Evolutionary conservation across 2,888 invertebrate species (phyloP).

Genomic region (Sphaerophoria taeniata): DNA sequence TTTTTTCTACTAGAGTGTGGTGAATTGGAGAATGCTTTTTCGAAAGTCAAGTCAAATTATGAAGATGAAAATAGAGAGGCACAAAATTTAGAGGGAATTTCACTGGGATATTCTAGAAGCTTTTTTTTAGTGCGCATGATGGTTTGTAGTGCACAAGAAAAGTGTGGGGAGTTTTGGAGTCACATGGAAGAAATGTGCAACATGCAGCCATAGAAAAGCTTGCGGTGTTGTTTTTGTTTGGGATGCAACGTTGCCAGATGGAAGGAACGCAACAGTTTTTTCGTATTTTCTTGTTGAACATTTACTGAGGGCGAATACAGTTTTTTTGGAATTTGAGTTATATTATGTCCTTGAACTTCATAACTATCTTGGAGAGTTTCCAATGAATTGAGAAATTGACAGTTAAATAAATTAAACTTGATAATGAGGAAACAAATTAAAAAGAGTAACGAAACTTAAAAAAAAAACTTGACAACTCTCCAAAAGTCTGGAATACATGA

Average conservation of each 20-base stretch:
- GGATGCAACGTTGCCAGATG: conserved; percentile 45
- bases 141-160: neutral
- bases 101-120: conserved; percentile 14
- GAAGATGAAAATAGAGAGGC: conserved; percentile 22
- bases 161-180: conserved; percentile 10
- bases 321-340: neutral
- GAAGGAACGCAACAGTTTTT: conserved; percentile 13
- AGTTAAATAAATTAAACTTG: too few species aligned
- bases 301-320: neutral
- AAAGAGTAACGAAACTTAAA: too few species aligned
- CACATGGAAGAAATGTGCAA: conserved; percentile 65
- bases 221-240: neutral
- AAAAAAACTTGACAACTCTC: too few species aligned
- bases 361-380: neutral
- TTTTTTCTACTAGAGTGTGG: conserved; percentile 19
- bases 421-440: too few species aligned
- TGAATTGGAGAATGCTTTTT: conserved; percentile 11
- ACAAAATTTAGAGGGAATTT: conserved; percentile 62
- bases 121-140: conserved; percentile 61
- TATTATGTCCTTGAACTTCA: neutral
- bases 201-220: conserved; percentile 60
- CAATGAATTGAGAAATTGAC: too few species aligned
- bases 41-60: conserved; percentile 1
- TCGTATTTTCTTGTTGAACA: neutral
- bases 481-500: too few species aligned